Base-by-base conservation (phyloP, 2,888 invertebrate species). In the Epirrita christyi region DNA sequence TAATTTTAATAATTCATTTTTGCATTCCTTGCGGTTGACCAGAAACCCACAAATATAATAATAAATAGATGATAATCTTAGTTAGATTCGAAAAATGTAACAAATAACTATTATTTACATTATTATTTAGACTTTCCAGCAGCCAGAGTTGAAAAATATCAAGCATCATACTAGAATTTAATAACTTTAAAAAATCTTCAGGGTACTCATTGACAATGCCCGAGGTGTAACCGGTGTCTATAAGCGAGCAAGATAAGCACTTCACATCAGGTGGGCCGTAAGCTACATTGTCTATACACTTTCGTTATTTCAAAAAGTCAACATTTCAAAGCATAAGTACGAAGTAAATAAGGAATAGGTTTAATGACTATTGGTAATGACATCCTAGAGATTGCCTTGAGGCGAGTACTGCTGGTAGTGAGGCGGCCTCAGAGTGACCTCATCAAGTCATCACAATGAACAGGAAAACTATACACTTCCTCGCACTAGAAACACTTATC, bases 401-500 rank as follows among this genome's bases (percentile, higher is more conserved):
- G 56, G 59, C 57, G 46, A 64, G 58, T 55, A 46, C 45, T 45
- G 46, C 47, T 64, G 66, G 61, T 62, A 63, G 66, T 61, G 55
- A 48, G 9, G 58, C 63, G 67, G 66, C 69, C 63, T 62, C 63
- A 61, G 45, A 14, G 60, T 71, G 76, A 72, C 76, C 76, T 76
- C 68, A 69, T 68, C 68, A 66, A 64, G 38, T 61, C 68, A 71
- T 75, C 68, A 59, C 59, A 65, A 67, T 59, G 64, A 64, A 61
- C 63, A 74, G 76, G 76, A 74, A 76, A 77, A 77, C 65, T 64
- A 55, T 63, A 52, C 51, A 64, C 71, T 77, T 76, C 76, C 75
- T 73, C 62, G 70, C 68, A 66, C 56, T 67, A 71, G 64, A 63
- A 67, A 66, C 61, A 63, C 55, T 67, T 66, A 54, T 61, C 55